Conservation (phyloP, 1,140 invertebrate species). For the Polyergus mexicanus region DNA sequence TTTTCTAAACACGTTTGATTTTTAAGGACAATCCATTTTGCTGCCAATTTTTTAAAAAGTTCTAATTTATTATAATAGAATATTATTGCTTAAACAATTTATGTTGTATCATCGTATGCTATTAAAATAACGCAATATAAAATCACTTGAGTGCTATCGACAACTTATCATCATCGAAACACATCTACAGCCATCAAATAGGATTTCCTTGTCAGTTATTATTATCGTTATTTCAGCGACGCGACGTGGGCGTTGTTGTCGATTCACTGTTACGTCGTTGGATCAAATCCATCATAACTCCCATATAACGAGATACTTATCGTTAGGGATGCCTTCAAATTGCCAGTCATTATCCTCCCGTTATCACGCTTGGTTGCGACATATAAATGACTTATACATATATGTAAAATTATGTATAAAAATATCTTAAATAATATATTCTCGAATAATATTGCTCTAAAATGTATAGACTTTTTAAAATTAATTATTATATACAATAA, state of each 20-base stretch:
- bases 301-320: constrained; percentile 80
- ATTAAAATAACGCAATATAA: constrained; percentile 15
- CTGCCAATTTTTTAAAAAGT: background rate
- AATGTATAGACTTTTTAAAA: background rate
- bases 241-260: constrained; percentile 45
- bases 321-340: constrained; percentile 77
- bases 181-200: constrained; percentile 29
- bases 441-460: constrained; percentile 35
- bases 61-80: constrained; percentile 9
- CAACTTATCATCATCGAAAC: constrained; percentile 52
- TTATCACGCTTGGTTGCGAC: constrained; percentile 66
- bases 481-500: background rate
- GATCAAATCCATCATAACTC: constrained; percentile 79
- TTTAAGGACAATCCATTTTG: background rate
- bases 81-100: constrained; percentile 3
- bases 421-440: constrained; percentile 77
- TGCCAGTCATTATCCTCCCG: constrained; percentile 73
- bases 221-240: constrained; percentile 72
- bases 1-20: background rate
- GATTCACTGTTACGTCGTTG: constrained; percentile 37
- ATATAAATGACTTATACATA: constrained; percentile 41
- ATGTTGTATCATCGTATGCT: background rate
- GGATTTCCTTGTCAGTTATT: constrained; percentile 65
- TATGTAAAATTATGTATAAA: constrained; percentile 30
- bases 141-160: constrained; percentile 29